These are phyloP conservation scores for Crematogaster levior DNA, from an alignment of 2,888 invertebrate species.

Conservation along the genomic window DNA sequence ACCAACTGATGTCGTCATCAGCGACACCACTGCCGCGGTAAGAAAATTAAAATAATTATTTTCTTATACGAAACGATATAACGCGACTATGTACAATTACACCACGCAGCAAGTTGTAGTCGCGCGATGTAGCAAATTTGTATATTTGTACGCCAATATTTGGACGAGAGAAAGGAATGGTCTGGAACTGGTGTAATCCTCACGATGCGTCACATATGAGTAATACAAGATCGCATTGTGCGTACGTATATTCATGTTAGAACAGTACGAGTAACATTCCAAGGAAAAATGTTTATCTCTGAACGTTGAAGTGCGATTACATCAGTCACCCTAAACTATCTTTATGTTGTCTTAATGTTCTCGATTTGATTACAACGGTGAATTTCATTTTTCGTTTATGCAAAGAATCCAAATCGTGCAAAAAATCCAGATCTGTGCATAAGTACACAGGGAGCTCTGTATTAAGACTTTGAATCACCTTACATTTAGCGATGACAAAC, in stretches of 20 bases:
- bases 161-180: conserved; percentile 32
- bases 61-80: background rate
- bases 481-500: conserved; percentile 54
- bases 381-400: background rate
- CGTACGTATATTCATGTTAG: background rate
- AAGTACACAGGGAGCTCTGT: background rate
- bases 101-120: conserved; percentile 58
- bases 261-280: conserved; percentile 56
- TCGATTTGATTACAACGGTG: background rate
- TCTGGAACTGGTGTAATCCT: conserved; percentile 53
- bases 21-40: conserved; percentile 79
- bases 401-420: background rate
- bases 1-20: conserved; percentile 69
- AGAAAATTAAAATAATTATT: conserved; percentile 62
- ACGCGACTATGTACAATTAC: conserved; percentile 5
- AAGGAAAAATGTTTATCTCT: conserved; percentile 63
- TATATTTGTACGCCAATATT: background rate
- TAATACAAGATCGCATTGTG: conserved; percentile 54
- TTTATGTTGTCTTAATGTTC: background rate
- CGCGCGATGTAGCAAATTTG: background rate
- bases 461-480: background rate
- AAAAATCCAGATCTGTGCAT: background rate
- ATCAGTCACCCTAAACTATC: conserved; percentile 41
- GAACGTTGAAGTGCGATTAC: conserved; percentile 63
- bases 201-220: conserved; percentile 68